Conservation (phyloP, 1,140 invertebrate genomes). For the Conus ventricosus region DNA sequence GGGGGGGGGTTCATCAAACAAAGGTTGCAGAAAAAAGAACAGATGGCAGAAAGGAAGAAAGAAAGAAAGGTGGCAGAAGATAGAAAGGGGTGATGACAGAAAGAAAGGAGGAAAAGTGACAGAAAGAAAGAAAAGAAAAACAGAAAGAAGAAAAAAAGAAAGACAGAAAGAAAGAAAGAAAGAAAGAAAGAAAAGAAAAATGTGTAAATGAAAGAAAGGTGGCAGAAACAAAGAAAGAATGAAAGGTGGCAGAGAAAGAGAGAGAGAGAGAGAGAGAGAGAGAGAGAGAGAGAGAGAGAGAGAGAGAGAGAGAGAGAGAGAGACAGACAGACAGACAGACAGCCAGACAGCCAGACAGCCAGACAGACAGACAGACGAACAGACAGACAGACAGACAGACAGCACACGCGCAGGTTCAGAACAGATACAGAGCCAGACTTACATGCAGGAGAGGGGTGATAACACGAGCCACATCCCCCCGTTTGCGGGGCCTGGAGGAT, state of each 20-base stretch:
- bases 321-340: background rate
- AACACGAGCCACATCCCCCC: background rate
- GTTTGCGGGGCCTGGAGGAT: conserved; percentile 59
- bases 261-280: background rate
- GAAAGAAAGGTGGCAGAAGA: too few species aligned
- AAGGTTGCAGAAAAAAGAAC: background rate
- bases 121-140: background rate
- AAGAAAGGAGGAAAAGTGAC: background rate
- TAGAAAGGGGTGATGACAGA: too few species aligned
- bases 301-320: background rate
- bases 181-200: background rate
- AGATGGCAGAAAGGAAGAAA: background rate
- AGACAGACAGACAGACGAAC: too few species aligned
- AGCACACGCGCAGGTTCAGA: background rate
- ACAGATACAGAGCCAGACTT: background rate
- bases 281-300: background rate
- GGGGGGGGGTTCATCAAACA: background rate
- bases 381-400: too few species aligned
- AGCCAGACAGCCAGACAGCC: background rate
- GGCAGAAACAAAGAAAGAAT: background rate
- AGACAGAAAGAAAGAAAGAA: background rate
- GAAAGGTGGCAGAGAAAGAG: too few species aligned
- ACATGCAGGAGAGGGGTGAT: background rate
- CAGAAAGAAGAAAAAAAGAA: background rate
- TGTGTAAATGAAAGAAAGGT: background rate